These are phyloP conservation scores for Plebejus melissa DNA, from an alignment of 2,888 invertebrate genomes.

Conservation along the genomic window DNA sequence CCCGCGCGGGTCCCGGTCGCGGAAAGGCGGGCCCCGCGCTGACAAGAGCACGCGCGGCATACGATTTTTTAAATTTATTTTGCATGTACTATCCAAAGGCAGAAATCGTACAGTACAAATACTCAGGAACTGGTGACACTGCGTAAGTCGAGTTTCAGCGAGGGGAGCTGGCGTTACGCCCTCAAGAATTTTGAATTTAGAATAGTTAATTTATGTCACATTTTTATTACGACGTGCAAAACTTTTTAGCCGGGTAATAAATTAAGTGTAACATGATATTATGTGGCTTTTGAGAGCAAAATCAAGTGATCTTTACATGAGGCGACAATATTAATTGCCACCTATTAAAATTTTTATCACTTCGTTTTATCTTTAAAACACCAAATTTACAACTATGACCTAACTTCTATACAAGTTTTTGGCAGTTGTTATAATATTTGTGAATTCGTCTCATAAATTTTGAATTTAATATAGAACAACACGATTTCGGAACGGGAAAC, in stretches of 20 bases:
- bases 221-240: neutral
- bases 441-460: neutral
- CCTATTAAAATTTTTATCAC: conserved; percentile 9
- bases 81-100: no score
- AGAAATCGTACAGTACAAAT: no score
- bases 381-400: conserved; percentile 7
- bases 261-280: conserved; percentile 4
- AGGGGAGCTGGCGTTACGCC: no score
- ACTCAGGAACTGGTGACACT: no score
- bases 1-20: no score
- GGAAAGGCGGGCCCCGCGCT: no score
- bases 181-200: neutral
- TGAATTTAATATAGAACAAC: neutral
- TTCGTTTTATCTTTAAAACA: conserved; percentile 14
- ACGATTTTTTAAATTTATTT: no score
- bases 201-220: neutral
- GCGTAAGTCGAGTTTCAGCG: no score
- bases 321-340: conserved; percentile 5
- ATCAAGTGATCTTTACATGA: conserved; percentile 11
- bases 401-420: neutral
- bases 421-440: neutral
- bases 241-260: neutral
- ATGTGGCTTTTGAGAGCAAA: conserved; percentile 1
- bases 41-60: no score
- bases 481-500: neutral